Base-by-base conservation (phyloP, 1,140 invertebrate species). In the Pemphigus obesinymphae region DNA sequence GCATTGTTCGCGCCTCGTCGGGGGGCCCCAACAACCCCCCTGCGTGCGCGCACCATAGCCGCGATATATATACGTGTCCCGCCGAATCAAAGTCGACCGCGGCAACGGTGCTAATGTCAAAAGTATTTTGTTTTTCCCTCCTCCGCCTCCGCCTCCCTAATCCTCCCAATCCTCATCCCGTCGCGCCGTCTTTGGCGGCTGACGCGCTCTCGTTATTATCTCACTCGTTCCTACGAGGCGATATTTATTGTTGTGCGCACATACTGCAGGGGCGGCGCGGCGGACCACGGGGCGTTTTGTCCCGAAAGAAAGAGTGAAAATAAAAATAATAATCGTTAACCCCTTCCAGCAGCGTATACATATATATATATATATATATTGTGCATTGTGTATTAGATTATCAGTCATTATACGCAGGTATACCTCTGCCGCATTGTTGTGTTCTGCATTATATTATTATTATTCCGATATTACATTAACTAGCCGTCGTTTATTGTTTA, bases 1-100 rank as follows among this genome's bases (percentile, higher is more conserved):
- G 75, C 53, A 78, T 78, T 78, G 75, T 78, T 78, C 75, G 75
- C 75, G 75, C 75, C 75, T 78, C 75, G 75, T 78, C 61, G 75
- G 75, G n/a, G 75, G 75, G 75, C 75, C 75, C 61, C 34, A 29
- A 58, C 73, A 55, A 50, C 73, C 73, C 73, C 43, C 50, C 73
- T n/a, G 73, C 50, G 37, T 45, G 66, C 66, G 37, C 66, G 6
- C 23, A 23, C 68, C 68, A n/a, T 26, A 72, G 26, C 40, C 68
- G 40, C n/a, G n/a, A n/a, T n/a, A n/a, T n/a, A n/a, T n/a, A n/a
- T n/a, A 48, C 5, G 20, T 43, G 10, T 7, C 17, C 29, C 13
- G 31, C 15, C 26, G 13, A n/a, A n/a, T n/a, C n/a, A 31, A 66
- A 66, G 26, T n/a, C 34, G 66, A 68, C 37, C 11, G 20, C 20